Conservation (phyloP, 2,888 invertebrate species). For the Tinea pellionella region DNA sequence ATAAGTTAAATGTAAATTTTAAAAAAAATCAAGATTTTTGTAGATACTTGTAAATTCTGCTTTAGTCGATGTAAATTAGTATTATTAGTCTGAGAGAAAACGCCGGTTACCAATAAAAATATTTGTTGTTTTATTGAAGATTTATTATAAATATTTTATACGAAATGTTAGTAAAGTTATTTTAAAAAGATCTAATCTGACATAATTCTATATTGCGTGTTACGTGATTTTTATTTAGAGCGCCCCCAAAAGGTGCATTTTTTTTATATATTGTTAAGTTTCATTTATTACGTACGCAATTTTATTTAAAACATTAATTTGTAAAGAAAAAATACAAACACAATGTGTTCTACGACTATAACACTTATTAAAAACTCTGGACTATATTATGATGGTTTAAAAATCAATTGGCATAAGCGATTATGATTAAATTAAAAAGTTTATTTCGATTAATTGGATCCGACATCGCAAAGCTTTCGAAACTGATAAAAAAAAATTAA, state of each 20-base stretch:
- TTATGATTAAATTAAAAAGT: no score
- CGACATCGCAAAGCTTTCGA: no score
- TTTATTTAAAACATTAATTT: not conserved
- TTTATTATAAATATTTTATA: slow-evolving; percentile 44
- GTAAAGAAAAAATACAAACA: not conserved
- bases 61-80: slow-evolving; percentile 61
- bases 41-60: slow-evolving; percentile 56
- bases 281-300: slow-evolving; percentile 9
- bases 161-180: slow-evolving; percentile 49
- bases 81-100: slow-evolving; percentile 68
- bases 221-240: slow-evolving; percentile 32
- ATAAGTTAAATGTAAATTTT: slow-evolving; percentile 30
- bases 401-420: no score
- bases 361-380: no score
- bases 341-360: not conserved
- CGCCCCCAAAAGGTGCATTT: not conserved
- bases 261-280: slow-evolving; percentile 11
- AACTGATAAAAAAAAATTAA: no score
- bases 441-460: no score
- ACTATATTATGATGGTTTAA: no score
- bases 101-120: slow-evolving; percentile 70
- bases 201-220: slow-evolving; percentile 47
- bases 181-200: slow-evolving; percentile 41
- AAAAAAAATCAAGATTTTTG: slow-evolving; percentile 24
- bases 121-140: slow-evolving; percentile 67